Evolutionary conservation across 2,888 invertebrate species (phyloP), one percentile per base, ranked within the genome.

Genomic region (Pseudoips prasinana): DNA sequence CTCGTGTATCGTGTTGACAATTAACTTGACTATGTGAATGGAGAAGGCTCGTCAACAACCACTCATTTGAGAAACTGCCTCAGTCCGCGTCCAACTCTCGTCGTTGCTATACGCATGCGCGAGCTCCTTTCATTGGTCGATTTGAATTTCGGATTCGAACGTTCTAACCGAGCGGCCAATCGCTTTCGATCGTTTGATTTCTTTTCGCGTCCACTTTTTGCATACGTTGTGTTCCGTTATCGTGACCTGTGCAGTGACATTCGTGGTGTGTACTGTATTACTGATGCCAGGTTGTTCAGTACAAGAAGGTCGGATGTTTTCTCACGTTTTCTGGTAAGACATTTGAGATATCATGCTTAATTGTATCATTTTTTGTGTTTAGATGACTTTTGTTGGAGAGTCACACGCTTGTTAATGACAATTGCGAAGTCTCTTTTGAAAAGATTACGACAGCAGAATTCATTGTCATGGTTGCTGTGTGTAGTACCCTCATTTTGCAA

Each of bases 21-120:
- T 54, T 58, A 69, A 70, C 68, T 64, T 71, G 68, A 69, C 73
- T 61, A 62, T 67, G 82, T 77, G 81, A 83, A 81, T 78, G 81
- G 82, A 80, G 74, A 82, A 81, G 78, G 78, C 71, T 73, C 73
- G 71, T 55, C 56, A 58, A 72, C 71, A 64, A 70, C 72, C 73
- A 75, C 66, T 80, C 75, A 70, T 78, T 80, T 76, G 75, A 80
- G 80, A 81, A 80, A 82, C 77, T 72, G 56, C 76, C 66, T 73
- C 72, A 79, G 79, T 83, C 67, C 52, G 74, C 75, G 76, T 70
- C 76, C 73, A 73, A 68, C 80, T 72, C 73, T 71, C 66, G 79
- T 66, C 58, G 72, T 55, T 52, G 67, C 40, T 58, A 61, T 65
- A 78, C 76, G 83, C 76, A 73, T 69, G 68, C 64, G 69, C 64